These are phyloP conservation scores for Meloidogyne floridensis DNA, from an alignment of 1,140 invertebrate genomes.

Conservation along the genomic window DNA sequence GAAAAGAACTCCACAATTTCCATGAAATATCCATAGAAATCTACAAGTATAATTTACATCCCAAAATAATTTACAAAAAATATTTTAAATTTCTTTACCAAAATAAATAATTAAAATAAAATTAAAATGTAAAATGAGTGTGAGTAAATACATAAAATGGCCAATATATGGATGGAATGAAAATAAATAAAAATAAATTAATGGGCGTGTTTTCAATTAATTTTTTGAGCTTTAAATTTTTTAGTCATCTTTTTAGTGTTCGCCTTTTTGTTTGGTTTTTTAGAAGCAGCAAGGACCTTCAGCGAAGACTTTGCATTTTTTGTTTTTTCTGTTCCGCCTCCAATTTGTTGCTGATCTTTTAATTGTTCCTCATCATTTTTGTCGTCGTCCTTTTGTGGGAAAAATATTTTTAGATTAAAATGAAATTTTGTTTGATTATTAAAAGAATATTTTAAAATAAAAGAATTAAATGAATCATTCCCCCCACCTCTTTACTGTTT, in stretches of 20 bases:
- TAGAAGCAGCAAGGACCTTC: slow-evolving; percentile 5
- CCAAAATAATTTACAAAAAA: no score
- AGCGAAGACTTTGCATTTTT: background rate
- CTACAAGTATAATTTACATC: no score
- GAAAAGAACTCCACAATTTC: no score
- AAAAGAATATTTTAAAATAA: background rate
- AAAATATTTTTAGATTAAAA: background rate
- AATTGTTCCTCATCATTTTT: background rate
- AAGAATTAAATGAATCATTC: background rate
- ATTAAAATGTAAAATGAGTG: no score
- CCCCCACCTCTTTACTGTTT: background rate
- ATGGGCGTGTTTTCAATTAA: background rate
- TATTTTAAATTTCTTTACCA: no score
- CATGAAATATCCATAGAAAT: no score
- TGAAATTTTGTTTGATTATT: background rate
- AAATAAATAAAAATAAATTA: background rate
- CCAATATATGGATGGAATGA: background rate
- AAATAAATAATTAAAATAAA: no score
- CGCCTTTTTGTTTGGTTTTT: slow-evolving; percentile 6
- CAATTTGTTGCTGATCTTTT: background rate
- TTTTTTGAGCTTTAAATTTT: background rate
- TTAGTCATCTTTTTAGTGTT: slow-evolving; percentile 2
- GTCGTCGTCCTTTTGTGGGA: background rate
- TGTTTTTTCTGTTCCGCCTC: background rate
- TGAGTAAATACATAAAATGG: background rate